Base-by-base conservation (phyloP, 2,888 invertebrate genomes). In the Pterobdella sp. region DNA sequence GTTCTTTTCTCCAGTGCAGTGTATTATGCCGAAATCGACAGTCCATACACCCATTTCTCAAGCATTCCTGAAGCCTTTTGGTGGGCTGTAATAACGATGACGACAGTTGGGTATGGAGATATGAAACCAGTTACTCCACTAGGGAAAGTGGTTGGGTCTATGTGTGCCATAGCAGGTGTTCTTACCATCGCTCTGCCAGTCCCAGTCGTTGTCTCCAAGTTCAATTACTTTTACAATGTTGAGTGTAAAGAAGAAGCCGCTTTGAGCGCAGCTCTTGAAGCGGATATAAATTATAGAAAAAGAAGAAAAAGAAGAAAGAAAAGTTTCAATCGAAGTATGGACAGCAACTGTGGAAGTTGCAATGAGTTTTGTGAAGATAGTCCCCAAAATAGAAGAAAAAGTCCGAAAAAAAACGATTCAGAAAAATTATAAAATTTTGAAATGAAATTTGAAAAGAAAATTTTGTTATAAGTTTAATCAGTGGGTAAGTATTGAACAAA, bases 101-200 rank as follows among this genome's bases (percentile, higher is more conserved):
- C 93, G 83, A 97, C 96, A 87, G 96, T 97, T 88, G 96, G 96
- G 88, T 97, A 97, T 90, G 96, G 96, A 88, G 96, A 97, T 89
- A 97, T 97, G 96, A 78, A 95, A 88, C 97, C 96, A 82, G 94
- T 96, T 83, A 95, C 95, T 84, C 94, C 96, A 80, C 96, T 96
- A 95, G 97, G 97, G 84, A 84, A 84, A 74, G 77, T 85, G 56
- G 96, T 97, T 82, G 96, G 97, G 79, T 95, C 95, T 80, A 88
- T 97, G 82, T 97, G 97, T 87, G 97, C 96, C 84, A 96, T 97
- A 86, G 96, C 96, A 84, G 96, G 97, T 87, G 96, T 97, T 84
- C 89, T 97, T 87, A 97, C 96, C 85, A 97, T 97, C 86, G 96
- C 97, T 78, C 89, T 97, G 82, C 96, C 96, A 79, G 97, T 97